Evolutionary conservation across 2,888 invertebrate genomes (phyloP).

Genomic region (Chydorus sphaericus): DNA sequence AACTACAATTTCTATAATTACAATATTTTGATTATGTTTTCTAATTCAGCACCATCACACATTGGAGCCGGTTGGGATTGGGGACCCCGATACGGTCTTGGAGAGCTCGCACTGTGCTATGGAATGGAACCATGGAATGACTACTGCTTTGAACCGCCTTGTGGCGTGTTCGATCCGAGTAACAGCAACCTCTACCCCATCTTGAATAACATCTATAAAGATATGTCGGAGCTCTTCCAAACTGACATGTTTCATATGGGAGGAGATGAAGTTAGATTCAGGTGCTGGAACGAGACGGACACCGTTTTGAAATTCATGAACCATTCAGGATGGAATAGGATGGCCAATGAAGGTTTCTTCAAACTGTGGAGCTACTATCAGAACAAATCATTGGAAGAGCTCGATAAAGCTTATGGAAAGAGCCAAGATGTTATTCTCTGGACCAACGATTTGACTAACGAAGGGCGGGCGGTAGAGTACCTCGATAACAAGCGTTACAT

Average conservation of each 20-base stretch:
- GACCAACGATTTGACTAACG: slow-evolving; percentile 19
- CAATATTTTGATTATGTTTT: too few relatives aligned
- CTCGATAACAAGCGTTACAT: slow-evolving; percentile 19
- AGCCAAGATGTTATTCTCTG: slow-evolving; percentile 18
- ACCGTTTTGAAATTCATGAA: slow-evolving; percentile 25
- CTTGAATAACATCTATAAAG: slow-evolving; percentile 15
- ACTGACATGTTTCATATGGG: slow-evolving; percentile 18
- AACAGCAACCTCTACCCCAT: slow-evolving; percentile 16
- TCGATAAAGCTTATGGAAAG: neutral
- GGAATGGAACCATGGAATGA: slow-evolving; percentile 13
- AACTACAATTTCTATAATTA: too few relatives aligned
- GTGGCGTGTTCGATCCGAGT: slow-evolving; percentile 16
- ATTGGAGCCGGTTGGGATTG: slow-evolving; percentile 25
- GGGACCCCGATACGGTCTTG: slow-evolving; percentile 19
- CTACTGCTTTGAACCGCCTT: slow-evolving; percentile 16
- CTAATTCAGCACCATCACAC: slow-evolving; percentile 32
- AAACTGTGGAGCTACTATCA: slow-evolving; percentile 68
- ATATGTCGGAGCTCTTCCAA: slow-evolving; percentile 14
- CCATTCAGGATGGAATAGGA: slow-evolving; percentile 17
- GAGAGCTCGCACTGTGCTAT: slow-evolving; percentile 13
- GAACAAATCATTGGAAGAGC: slow-evolving; percentile 38
- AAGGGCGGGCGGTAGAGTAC: slow-evolving; percentile 15
- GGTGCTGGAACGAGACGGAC: slow-evolving; percentile 15
- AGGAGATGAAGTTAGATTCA: slow-evolving; percentile 15
- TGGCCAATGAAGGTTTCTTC: slow-evolving; percentile 45